A percentile compares a stretch with the other conserved stretches of the same genome.
Evolutionary conservation across 2,888 invertebrate genomes (phyloP).

Genomic region (Thymelicus sylvestris): DNA sequence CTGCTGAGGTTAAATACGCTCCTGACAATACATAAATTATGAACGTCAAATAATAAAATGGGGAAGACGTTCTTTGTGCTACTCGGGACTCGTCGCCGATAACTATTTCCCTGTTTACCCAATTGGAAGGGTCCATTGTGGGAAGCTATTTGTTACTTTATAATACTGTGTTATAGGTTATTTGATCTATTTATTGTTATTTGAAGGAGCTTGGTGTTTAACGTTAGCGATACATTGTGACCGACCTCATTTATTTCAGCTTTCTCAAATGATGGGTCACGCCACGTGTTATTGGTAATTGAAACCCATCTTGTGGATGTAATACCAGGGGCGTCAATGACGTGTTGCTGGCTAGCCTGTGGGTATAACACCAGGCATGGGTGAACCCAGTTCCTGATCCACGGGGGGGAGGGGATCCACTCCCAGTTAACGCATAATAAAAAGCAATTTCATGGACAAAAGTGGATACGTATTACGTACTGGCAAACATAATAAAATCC

Average conservation of each 20-base stretch:
- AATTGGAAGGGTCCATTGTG: slow-evolving; percentile 63
- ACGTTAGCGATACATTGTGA: neutral
- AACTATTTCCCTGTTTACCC: slow-evolving; percentile 78
- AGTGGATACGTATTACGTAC: too few relatives aligned
- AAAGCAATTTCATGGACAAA: too few relatives aligned
- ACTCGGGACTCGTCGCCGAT: slow-evolving; percentile 50
- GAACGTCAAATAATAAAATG: slow-evolving; percentile 55
- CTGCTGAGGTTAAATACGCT: slow-evolving; percentile 72
- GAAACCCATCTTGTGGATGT: too few relatives aligned
- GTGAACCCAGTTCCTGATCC: too few relatives aligned
- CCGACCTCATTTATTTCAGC: neutral
- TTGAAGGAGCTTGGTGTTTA: neutral
- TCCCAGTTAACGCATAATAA: too few relatives aligned
- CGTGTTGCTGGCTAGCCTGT: too few relatives aligned
- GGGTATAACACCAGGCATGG: too few relatives aligned
- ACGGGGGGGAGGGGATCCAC: too few relatives aligned
- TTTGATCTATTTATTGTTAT: slow-evolving; percentile 4
- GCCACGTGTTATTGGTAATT: too few relatives aligned
- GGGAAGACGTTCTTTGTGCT: slow-evolving; percentile 58
- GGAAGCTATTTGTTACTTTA: slow-evolving; percentile 47
- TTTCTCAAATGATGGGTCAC: too few relatives aligned
- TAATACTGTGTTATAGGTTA: slow-evolving; percentile 15
- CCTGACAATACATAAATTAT: slow-evolving; percentile 82
- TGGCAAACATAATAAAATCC: too few relatives aligned
- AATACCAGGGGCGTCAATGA: too few relatives aligned